Conservation (phyloP, 2,888 invertebrate genomes). For the Drosophila neutralis region DNA sequence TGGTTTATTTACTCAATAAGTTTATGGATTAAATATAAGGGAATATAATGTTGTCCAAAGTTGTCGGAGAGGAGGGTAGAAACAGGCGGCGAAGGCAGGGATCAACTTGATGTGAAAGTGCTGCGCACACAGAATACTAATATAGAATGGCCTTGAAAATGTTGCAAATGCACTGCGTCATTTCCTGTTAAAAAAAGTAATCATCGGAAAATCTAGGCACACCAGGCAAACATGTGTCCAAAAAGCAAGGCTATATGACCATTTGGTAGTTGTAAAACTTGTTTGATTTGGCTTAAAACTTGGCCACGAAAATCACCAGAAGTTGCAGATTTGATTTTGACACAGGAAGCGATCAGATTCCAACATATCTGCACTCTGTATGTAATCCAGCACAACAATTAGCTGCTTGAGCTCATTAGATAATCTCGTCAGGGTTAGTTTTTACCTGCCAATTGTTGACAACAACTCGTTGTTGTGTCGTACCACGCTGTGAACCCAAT, state of each 20-base stretch:
- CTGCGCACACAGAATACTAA: constrained; percentile 54
- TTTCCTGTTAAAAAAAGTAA: constrained; percentile 57
- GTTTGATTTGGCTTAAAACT: not conserved
- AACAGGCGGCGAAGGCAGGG: constrained; percentile 19
- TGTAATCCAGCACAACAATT: not conserved
- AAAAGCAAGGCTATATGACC: constrained; percentile 19
- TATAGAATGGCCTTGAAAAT: constrained; percentile 50
- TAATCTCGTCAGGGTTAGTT: constrained; percentile 14
- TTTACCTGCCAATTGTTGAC: constrained; percentile 2
- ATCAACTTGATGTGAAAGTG: constrained; percentile 69
- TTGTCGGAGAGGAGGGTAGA: constrained; percentile 72
- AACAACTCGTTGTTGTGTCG: not conserved
- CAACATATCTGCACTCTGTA: not conserved
- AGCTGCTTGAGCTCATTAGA: not conserved
- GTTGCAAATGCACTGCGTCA: constrained; percentile 39
- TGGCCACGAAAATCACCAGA: constrained; percentile 1
- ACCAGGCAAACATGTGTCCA: not conserved
- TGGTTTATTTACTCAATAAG: too few relatives aligned
- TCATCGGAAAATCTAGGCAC: constrained; percentile 15
- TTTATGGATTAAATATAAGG: too few relatives aligned
- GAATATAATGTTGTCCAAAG: constrained; percentile 44
- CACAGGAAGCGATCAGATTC: constrained; percentile 1
- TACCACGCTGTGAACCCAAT: constrained; percentile 5
- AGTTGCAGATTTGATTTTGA: not conserved
- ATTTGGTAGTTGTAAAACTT: constrained; percentile 20